phyloP scores from a whole-genome alignment of 1,140 invertebrate genomes.

The Drosophila albomicans region DNA sequence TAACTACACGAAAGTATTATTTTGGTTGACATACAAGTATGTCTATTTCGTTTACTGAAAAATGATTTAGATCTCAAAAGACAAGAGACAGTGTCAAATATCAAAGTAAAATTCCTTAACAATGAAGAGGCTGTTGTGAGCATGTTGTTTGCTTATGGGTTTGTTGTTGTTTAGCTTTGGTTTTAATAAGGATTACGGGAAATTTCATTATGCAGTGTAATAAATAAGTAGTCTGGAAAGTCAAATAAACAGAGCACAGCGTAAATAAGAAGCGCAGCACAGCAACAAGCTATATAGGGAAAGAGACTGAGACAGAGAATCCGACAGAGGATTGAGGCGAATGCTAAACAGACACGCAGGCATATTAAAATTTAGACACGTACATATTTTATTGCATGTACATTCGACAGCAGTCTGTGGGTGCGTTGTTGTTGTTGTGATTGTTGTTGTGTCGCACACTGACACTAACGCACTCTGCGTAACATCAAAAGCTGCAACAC shows the following conservation, averaged over 20 bases:
- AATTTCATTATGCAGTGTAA: conserved; percentile 71
- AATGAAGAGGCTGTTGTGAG: conserved; percentile 3
- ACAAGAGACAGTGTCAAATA: no score
- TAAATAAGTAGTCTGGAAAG: conserved; percentile 70
- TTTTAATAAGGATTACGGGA: conserved; percentile 70
- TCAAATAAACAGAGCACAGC: conserved; percentile 58
- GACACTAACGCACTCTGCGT: conserved; percentile 19
- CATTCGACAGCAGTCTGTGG: conserved; percentile 28
- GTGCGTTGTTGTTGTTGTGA: neutral
- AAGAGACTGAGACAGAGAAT: conserved; percentile 15
- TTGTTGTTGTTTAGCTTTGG: conserved; percentile 19
- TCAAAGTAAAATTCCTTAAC: neutral
- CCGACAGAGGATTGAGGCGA: conserved; percentile 44
- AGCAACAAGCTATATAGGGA: conserved; percentile 4
- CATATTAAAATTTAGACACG: conserved; percentile 79
- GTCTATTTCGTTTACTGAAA: no score
- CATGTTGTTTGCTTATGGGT: conserved; percentile 23
- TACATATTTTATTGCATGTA: conserved; percentile 74
- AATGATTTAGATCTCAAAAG: no score
- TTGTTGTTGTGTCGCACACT: conserved; percentile 3
- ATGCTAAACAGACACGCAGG: conserved; percentile 59
- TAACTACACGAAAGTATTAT: no score
- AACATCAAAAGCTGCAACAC: conserved; percentile 49
- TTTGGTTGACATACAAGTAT: no score
- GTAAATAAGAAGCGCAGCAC: neutral